Evolutionary conservation across 2,888 invertebrate species (phyloP).

Genomic region (Thymelicus sylvestris): DNA sequence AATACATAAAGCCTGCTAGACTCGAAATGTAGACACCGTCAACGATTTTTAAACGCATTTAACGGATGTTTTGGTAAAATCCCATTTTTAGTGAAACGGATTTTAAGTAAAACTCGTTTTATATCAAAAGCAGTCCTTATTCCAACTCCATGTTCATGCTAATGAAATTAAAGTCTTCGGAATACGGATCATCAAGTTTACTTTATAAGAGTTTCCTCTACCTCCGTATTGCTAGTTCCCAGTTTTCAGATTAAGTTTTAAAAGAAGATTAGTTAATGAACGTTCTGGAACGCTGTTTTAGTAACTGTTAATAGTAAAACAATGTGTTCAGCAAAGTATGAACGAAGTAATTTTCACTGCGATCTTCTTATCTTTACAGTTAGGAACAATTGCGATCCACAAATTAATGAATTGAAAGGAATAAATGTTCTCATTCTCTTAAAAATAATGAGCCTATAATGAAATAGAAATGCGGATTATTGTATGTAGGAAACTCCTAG

Average conservation of each 20-base stretch:
- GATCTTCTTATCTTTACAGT: not conserved
- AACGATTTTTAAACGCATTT: too few relatives aligned
- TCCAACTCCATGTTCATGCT: not conserved
- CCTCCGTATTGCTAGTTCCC: conserved; percentile 19
- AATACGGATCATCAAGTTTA: conserved; percentile 22
- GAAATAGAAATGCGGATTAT: too few relatives aligned
- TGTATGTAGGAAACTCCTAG: too few relatives aligned
- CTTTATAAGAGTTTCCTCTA: conserved; percentile 10
- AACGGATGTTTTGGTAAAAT: too few relatives aligned
- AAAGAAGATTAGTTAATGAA: conserved; percentile 23
- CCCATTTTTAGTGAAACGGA: too few relatives aligned
- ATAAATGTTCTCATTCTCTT: too few relatives aligned
- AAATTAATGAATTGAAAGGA: too few relatives aligned
- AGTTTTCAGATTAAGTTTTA: conserved; percentile 17
- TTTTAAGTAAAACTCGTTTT: not conserved
- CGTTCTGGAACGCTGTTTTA: not conserved
- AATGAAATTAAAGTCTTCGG: conserved; percentile 14
- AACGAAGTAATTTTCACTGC: not conserved
- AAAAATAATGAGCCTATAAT: too few relatives aligned
- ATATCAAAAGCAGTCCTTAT: conserved; percentile 14
- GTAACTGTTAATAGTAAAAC: not conserved
- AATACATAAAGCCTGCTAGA: too few relatives aligned
- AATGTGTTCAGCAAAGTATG: too few relatives aligned
- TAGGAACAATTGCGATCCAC: too few relatives aligned
- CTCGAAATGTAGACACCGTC: too few relatives aligned